Evolutionary conservation across 2,888 invertebrate species (phyloP), one percentile per base, ranked within the genome.

Genomic region (Antitype chi): DNA sequence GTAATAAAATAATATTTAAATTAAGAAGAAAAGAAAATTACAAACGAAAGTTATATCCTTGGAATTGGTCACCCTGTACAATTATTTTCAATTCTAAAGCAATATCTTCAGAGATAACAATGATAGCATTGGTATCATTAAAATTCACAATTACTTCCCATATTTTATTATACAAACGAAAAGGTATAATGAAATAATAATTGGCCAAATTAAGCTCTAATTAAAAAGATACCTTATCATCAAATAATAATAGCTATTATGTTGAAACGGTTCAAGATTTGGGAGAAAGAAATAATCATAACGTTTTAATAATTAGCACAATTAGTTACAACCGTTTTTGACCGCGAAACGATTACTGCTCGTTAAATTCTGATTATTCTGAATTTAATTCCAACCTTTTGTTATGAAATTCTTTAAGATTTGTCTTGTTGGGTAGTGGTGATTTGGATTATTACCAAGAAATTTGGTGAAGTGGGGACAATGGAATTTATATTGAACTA

Each of bases 271-370:
- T 78, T 72, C 63, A 81, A 85, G 84, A 81, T 78, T 78, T 28
- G 38, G 68, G 67, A 66, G 74, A 59, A 67, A 20, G 73, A n/a
- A 80, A 86, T 76, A 78, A 85, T 75, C 66, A 68, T 85, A 70
- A 60, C 76, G 55, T 83, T 83, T 82, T 67, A 59, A 77, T 87
- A 85, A 87, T 83, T 77, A 77, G 53, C 63, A 80, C 76, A 74
- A 80, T 86, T 85, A 59, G 69, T 85, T 64, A 78, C 70, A 60
- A 49, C 55, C 57, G 69, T 63, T 78, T 77, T 78, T 79, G 68
- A 53, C 59, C 71, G 23, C 55, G 43, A 62, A 75, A 80, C 73
- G 69, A 59, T 87, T 69, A 78, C 62, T 67, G 64, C 57, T 52
- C 32, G 43, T 78, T 74, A 70, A 71, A 78, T 25, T n/a, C 32